Conservation (phyloP, 1,140 invertebrate species). For the Hormaphis cornu region DNA sequence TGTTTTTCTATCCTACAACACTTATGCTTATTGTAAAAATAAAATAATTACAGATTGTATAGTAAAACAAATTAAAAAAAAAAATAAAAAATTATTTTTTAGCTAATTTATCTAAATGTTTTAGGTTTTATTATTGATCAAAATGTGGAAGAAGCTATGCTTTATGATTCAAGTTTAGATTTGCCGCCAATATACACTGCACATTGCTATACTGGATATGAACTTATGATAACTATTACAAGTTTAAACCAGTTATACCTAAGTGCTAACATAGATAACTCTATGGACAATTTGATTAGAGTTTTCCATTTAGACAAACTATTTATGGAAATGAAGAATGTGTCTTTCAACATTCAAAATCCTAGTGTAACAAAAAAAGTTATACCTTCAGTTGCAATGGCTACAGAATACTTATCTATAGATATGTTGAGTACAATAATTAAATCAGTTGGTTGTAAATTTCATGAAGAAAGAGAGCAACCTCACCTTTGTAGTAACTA, state of each 20-base stretch:
- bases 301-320: conserved; percentile 21
- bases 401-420: conserved; percentile 1
- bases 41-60: too few species aligned
- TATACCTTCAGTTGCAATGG: conserved; percentile 15
- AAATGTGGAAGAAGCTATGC: background rate
- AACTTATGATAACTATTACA: background rate
- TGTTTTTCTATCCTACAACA: too few species aligned
- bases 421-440: background rate
- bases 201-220: background rate
- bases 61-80: too few species aligned
- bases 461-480: background rate
- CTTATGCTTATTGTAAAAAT: too few species aligned
- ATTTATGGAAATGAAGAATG: conserved; percentile 12
- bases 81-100: background rate
- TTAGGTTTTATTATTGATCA: conserved; percentile 10
- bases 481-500: conserved; percentile 2
- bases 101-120: background rate
- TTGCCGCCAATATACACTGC: conserved; percentile 15
- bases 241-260: background rate
- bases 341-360: background rate
- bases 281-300: background rate
- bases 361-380: background rate
- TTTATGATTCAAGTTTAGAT: background rate
- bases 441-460: background rate
- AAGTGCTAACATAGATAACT: background rate